Base-by-base conservation (phyloP, 2,888 invertebrate genomes). In the Sclerodermus sp. region DNA sequence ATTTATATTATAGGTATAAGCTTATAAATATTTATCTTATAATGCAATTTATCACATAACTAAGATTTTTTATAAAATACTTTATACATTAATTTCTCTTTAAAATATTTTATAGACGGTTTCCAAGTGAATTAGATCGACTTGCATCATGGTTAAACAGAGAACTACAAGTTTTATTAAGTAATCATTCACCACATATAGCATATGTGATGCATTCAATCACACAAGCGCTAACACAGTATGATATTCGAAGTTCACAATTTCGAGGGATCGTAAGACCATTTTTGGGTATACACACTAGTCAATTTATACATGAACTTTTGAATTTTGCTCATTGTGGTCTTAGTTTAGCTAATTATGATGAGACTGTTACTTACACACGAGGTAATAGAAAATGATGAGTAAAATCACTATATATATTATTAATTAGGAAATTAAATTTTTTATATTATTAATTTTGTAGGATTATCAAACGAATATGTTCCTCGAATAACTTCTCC, bases 151-250 rank as follows among this genome's bases (percentile, higher is more conserved):
- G 94, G 93, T 80, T 96, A 29, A 86, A 94, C 68, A 89, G 92
- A 58, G 99, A 99, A 79, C 81, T 99, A 51, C 96, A 98, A 79
- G 89, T 94, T 49, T 84, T 99, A n/a, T 91, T 99, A 56, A 96
- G 97, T 0, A 98, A 98, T 0, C 94, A 96, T 0, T 91, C 91
- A 68, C 90, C 92, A 59, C 93, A 96, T 43, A 92, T 99, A 32
- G 96, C 79, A 81, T 98, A 39, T 87, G 87, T 14, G 98, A 99
- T 77, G 81, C 98, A 53, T 87, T 86, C 70, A 81, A 83, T 36
- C 86, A 96, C 74, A 94, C 96, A n/a, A 88, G 88, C 68, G 98
- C 79, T 95, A 15, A 84, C 82, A 6, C 81, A 84, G 56, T 84
- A 86, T 68, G 85, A 90, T 68, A 82, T 90, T 54, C 82, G 81